Percentiles rank a stretch among this genome's conserved stretches.
Evolutionary conservation across 2,113 vertebrate genomes (phyloP).

Genomic region (Merops nubicus): DNA sequence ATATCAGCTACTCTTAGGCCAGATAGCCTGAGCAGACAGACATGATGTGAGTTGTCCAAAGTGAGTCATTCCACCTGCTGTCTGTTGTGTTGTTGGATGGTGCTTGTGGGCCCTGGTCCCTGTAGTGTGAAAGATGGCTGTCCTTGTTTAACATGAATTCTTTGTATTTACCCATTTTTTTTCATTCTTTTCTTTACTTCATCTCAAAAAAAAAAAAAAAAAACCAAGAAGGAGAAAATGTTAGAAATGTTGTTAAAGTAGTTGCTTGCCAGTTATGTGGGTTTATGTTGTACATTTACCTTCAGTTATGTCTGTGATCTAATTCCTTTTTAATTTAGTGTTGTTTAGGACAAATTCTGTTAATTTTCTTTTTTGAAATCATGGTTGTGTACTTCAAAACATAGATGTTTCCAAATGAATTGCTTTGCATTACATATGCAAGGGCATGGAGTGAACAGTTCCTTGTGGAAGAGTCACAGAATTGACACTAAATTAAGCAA

Average conservation of each 20-base stretch:
- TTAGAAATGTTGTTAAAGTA: slow-evolving; percentile 86
- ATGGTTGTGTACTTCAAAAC: slow-evolving; percentile 75
- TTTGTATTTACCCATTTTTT: slow-evolving; percentile 85
- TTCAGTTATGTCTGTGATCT: slow-evolving; percentile 86
- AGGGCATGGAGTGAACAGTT: slow-evolving; percentile 80
- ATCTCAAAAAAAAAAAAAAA: slow-evolving; percentile 78
- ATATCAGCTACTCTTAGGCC: slow-evolving; percentile 99
- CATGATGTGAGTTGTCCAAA: slow-evolving; percentile 99
- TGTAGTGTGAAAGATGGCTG: slow-evolving; percentile 96
- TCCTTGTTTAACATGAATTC: slow-evolving; percentile 87
- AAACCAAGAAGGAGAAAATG: slow-evolving; percentile 83
- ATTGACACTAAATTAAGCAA: slow-evolving; percentile 69
- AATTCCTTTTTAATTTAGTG: slow-evolving; percentile 86
- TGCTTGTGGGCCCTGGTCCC: slow-evolving; percentile 86
- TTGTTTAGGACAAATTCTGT: slow-evolving; percentile 96
- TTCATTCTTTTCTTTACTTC: slow-evolving; percentile 84
- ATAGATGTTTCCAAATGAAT: slow-evolving; percentile 75
- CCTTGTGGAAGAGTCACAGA: slow-evolving; percentile 70
- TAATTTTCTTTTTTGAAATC: slow-evolving; percentile 83
- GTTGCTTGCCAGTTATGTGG: slow-evolving; percentile 91
- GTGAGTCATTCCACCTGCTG: slow-evolving; percentile 99
- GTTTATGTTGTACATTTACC: slow-evolving; percentile 89
- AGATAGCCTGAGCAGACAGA: slow-evolving; percentile 99
- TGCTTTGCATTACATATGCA: slow-evolving; percentile 85
- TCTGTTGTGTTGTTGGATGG: slow-evolving; percentile 91